phyloP scores from a whole-genome alignment of 2,888 invertebrate species.

The Tachystola acroxantha region DNA sequence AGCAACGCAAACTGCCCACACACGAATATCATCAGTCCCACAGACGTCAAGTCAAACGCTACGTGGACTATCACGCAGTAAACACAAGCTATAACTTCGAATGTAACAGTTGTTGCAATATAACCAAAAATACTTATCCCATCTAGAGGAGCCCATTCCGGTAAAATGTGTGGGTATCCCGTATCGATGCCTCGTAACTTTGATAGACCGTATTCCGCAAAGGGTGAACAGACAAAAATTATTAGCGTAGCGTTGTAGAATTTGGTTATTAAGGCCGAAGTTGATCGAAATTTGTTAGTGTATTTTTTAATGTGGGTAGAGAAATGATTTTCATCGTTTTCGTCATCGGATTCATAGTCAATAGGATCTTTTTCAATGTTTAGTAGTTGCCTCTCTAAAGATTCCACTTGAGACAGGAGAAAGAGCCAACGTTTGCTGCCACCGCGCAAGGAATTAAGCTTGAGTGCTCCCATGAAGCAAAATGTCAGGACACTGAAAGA shows the following conservation, averaged over 20 bases:
- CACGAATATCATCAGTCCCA: constrained; percentile 55
- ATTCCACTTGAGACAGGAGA: constrained; percentile 29
- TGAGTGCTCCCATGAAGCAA: constrained; percentile 48
- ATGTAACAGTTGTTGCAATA: constrained; percentile 24
- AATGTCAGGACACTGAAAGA: constrained; percentile 52
- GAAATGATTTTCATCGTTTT: constrained; percentile 24
- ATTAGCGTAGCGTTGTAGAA: constrained; percentile 41
- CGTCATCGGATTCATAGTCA: constrained; percentile 29
- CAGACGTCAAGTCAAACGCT: constrained; percentile 44
- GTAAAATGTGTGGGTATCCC: constrained; percentile 47
- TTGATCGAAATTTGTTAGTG: constrained; percentile 30
- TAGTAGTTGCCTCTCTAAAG: constrained; percentile 34
- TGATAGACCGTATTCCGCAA: constrained; percentile 36
- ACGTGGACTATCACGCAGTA: constrained; percentile 48
- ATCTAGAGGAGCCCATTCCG: constrained; percentile 46
- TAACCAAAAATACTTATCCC: constrained; percentile 30
- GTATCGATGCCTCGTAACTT: constrained; percentile 17
- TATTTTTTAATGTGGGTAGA: constrained; percentile 28
- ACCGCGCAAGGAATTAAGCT: constrained; percentile 35
- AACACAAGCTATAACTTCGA: constrained; percentile 37
- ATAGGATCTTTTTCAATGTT: constrained; percentile 10
- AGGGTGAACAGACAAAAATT: constrained; percentile 46
- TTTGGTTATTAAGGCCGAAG: constrained; percentile 28
- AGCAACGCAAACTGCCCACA: constrained; percentile 49
- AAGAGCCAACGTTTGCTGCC: constrained; percentile 33